These are phyloP conservation scores for Berghia stephanieae DNA, from an alignment of 1,140 invertebrate genomes.

Conservation along the genomic window DNA sequence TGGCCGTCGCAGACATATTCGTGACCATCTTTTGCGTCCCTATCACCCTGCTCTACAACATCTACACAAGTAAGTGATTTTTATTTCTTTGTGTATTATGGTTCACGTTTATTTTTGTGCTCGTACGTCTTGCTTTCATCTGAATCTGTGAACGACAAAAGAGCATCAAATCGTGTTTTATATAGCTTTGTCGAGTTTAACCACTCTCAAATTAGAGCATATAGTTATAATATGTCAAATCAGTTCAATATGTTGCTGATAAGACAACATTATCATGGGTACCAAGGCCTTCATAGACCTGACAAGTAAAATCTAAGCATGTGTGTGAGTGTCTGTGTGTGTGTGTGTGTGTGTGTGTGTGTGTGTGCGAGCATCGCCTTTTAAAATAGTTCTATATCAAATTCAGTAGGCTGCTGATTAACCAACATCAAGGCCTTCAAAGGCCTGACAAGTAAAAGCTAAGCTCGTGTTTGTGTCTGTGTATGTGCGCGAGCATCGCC, in stretches of 20 bases:
- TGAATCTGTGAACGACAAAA: neutral
- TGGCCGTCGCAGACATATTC: slow-evolving; percentile 89
- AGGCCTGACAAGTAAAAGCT: too few species aligned
- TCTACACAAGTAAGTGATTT: slow-evolving; percentile 47
- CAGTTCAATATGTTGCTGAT: too few species aligned
- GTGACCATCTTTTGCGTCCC: slow-evolving; percentile 89
- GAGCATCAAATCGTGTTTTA: neutral
- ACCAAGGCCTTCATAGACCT: too few species aligned
- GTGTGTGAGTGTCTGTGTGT: neutral
- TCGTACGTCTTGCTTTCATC: neutral
- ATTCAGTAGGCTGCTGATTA: neutral
- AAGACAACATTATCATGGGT: too few species aligned
- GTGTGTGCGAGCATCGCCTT: slow-evolving; percentile 16
- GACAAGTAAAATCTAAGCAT: too few species aligned
- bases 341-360: neutral
- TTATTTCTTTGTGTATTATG: neutral
- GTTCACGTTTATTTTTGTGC: neutral
- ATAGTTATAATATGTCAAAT: too few species aligned
- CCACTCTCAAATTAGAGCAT: too few species aligned
- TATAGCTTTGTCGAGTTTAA: too few species aligned
- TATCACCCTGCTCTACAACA: slow-evolving; percentile 75
- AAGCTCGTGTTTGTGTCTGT: slow-evolving; percentile 23
- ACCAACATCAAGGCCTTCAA: too few species aligned
- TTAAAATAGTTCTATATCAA: slow-evolving; percentile 1
- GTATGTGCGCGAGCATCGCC: slow-evolving; percentile 12